A percentile compares a stretch with the other conserved stretches of the same genome.
phyloP scores from a whole-genome alignment of 1,140 invertebrate species.

The Coelopa frigida region DNA sequence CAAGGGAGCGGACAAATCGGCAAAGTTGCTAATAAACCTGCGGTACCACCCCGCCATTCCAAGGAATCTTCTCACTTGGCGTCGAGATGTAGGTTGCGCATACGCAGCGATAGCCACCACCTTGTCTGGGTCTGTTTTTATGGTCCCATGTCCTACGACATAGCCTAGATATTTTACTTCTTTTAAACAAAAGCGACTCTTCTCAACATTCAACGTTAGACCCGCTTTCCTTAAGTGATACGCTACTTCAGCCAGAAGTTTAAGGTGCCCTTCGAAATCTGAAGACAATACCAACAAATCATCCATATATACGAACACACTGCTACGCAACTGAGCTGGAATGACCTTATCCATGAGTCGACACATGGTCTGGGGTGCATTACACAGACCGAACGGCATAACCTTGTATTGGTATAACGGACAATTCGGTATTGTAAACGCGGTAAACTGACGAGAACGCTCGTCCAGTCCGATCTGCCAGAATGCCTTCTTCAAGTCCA shows the following conservation, averaged over 20 bases:
- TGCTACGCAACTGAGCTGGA: slow-evolving; percentile 2
- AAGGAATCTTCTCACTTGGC: slow-evolving; percentile 43
- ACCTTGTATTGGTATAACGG: slow-evolving; percentile 24
- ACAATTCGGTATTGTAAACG: slow-evolving; percentile 32
- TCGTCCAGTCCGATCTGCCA: slow-evolving; percentile 23
- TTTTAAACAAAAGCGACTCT: slow-evolving; percentile 17
- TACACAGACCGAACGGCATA: slow-evolving; percentile 18
- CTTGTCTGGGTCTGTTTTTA: slow-evolving; percentile 30
- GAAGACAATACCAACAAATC: slow-evolving; percentile 34
- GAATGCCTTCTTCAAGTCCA: slow-evolving; percentile 10
- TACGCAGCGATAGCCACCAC: slow-evolving; percentile 14
- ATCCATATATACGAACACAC: slow-evolving; percentile 21
- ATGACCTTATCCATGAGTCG: slow-evolving; percentile 8
- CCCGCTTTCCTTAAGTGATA: slow-evolving; percentile 13
- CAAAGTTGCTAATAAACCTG: slow-evolving; percentile 34
- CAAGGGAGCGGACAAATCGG: slow-evolving; percentile 24
- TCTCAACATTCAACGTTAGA: slow-evolving; percentile 19
- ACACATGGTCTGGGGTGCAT: slow-evolving; percentile 8
- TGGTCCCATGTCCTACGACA: slow-evolving; percentile 26
- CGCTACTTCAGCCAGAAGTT: slow-evolving; percentile 19
- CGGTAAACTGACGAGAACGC: slow-evolving; percentile 32
- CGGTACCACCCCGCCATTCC: slow-evolving; percentile 44
- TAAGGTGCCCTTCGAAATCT: slow-evolving; percentile 38
- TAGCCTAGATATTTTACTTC: slow-evolving; percentile 21
- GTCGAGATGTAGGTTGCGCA: slow-evolving; percentile 17